Evolutionary conservation across 2,113 vertebrate genomes (phyloP).

Genomic region (Sphyrna mokarran): DNA sequence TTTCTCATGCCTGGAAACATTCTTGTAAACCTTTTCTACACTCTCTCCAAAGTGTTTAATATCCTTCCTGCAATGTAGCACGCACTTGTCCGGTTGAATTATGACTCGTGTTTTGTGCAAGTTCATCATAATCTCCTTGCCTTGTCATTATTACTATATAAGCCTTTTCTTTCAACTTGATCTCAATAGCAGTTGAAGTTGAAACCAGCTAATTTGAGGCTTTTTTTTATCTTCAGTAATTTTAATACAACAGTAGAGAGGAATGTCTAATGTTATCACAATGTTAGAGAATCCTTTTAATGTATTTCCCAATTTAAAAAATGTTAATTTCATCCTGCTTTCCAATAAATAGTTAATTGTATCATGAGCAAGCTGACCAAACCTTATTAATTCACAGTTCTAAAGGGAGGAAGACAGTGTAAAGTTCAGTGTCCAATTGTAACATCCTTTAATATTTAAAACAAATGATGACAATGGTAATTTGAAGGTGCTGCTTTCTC

Average conservation of each 20-base stretch:
- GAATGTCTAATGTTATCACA: not conserved
- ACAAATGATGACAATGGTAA: not conserved
- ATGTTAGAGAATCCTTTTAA: not conserved
- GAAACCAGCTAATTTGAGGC: not conserved
- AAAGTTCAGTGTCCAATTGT: not conserved
- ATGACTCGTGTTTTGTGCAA: too few relatives aligned
- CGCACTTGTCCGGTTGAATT: too few relatives aligned
- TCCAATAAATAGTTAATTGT: not conserved
- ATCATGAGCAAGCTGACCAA: not conserved
- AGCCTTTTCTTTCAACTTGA: not conserved
- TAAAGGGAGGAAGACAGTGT: not conserved
- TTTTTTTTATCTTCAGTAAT: not conserved
- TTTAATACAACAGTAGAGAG: not conserved
- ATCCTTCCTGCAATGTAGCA: too few relatives aligned
- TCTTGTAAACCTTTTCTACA: too few relatives aligned
- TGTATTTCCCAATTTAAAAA: not conserved
- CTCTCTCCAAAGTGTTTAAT: too few relatives aligned
- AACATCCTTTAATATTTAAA: not conserved
- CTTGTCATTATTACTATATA: not conserved
- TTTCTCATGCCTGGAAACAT: too few relatives aligned
- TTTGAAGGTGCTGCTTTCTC: not conserved
- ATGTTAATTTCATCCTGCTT: not conserved
- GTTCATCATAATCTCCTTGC: too few relatives aligned
- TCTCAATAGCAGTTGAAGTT: not conserved
- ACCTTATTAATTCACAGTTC: not conserved